Conservation (phyloP, 2,113 vertebrate species). For the Brachyhypopomus gauderio region DNA sequence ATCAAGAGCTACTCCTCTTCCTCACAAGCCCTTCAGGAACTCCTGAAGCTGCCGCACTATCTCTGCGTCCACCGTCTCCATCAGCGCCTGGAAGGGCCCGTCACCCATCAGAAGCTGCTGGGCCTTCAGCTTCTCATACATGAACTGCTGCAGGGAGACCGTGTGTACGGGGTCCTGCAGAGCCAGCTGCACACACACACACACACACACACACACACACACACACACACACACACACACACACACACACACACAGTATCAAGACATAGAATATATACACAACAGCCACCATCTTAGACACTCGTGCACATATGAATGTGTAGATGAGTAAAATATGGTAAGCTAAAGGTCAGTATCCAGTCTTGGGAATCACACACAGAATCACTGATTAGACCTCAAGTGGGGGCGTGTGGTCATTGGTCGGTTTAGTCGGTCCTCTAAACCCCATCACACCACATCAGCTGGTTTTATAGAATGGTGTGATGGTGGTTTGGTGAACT, state of each 20-base stretch:
- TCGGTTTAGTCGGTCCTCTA: too few species aligned
- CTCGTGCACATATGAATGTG: too few species aligned
- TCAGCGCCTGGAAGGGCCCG: constrained; percentile 87
- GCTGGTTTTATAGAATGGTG: too few species aligned
- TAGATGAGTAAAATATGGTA: too few species aligned
- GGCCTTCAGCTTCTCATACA: constrained; percentile 95
- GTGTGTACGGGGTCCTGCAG: constrained; percentile 93
- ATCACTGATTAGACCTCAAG: too few species aligned
- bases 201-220: constrained; percentile 24
- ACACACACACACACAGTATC: not conserved
- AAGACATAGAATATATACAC: too few species aligned
- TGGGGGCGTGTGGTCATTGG: too few species aligned
- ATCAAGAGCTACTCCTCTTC: not conserved
- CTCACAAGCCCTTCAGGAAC: constrained; percentile 88
- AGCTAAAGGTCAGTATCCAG: too few species aligned
- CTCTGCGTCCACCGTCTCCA: constrained; percentile 97
- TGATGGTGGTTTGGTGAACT: too few species aligned
- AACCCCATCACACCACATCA: too few species aligned
- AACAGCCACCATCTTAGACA: too few species aligned
- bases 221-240: constrained; percentile 11
- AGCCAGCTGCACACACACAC: constrained; percentile 78
- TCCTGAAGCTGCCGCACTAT: constrained; percentile 91
- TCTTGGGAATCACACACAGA: too few species aligned
- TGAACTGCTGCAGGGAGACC: constrained; percentile 90
- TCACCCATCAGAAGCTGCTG: constrained; percentile 90